phyloP scores from a whole-genome alignment of 35 echinoderm and acorn worm genomes.

The Ophiothrix spiculata region DNA sequence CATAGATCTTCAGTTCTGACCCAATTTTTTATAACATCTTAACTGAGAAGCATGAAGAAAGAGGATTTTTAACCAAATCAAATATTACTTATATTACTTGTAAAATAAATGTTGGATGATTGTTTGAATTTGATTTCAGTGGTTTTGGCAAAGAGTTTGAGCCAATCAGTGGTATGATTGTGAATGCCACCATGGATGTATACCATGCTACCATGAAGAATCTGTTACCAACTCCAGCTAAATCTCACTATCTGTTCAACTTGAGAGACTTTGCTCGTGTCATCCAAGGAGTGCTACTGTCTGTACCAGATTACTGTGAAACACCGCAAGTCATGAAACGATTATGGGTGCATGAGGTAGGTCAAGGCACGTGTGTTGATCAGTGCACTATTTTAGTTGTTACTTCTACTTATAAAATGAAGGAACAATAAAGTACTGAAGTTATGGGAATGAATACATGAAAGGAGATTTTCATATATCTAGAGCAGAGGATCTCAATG shows the following conservation, averaged over 20 bases:
- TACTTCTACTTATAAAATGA: too few species aligned
- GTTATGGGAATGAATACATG: too few species aligned
- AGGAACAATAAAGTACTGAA: too few species aligned
- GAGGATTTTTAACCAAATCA: too few species aligned
- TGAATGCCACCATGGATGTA: slow-evolving; percentile 65
- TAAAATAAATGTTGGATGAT: neutral
- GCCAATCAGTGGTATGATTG: slow-evolving; percentile 66
- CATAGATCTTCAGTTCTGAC: too few species aligned
- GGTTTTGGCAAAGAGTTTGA: slow-evolving; percentile 88
- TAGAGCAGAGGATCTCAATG: too few species aligned
- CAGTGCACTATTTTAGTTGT: too few species aligned
- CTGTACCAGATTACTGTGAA: slow-evolving; percentile 84
- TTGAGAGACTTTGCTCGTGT: slow-evolving; percentile 90
- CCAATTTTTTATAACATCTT: too few species aligned
- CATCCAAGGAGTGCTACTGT: slow-evolving; percentile 88
- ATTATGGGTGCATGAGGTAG: slow-evolving; percentile 97
- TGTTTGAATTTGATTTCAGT: slow-evolving; percentile 25
- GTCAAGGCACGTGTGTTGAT: too few species aligned
- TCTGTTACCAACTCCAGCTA: slow-evolving; percentile 90
- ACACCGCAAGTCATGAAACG: slow-evolving; percentile 89
- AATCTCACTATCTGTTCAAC: slow-evolving; percentile 98
- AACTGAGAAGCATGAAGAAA: too few species aligned
- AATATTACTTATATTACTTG: neutral
- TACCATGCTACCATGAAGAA: slow-evolving; percentile 93
- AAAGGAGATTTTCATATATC: too few species aligned